Percentiles rank a stretch among this genome's conserved stretches.
Conservation (phyloP, 2,888 invertebrate genomes). For the Graphium colonna region DNA sequence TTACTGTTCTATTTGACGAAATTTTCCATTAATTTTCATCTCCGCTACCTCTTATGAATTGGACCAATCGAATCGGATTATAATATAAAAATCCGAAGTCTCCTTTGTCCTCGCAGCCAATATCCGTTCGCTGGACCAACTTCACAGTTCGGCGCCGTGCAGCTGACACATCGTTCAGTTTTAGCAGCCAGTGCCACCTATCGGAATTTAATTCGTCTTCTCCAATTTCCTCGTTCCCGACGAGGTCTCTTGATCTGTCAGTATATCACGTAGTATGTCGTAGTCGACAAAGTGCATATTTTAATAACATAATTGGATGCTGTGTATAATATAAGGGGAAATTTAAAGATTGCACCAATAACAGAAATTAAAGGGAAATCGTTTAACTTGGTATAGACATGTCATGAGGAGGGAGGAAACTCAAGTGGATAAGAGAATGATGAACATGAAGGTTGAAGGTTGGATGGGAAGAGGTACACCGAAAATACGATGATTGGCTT, state of each 20-base stretch:
- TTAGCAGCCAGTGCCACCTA: constrained; percentile 13
- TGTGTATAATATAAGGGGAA: no score
- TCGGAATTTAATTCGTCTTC: background rate
- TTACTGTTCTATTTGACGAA: no score
- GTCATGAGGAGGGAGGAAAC: no score
- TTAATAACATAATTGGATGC: no score
- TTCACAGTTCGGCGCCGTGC: constrained; percentile 26
- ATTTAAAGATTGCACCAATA: no score
- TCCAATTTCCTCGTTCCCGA: constrained; percentile 16
- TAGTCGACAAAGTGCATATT: background rate
- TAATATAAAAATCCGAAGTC: constrained; percentile 31
- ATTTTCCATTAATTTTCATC: background rate
- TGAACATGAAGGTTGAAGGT: no score
- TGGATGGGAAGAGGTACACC: no score
- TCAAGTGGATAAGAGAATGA: no score
- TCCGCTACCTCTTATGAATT: constrained; percentile 18
- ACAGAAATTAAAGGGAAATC: no score
- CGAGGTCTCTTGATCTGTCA: background rate
- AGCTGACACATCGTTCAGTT: constrained; percentile 29
- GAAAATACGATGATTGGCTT: no score
- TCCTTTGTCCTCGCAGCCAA: constrained; percentile 30
- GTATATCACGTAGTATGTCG: background rate
- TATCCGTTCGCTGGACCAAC: constrained; percentile 28
- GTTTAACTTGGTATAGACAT: no score
- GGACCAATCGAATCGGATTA: constrained; percentile 10